Percentiles rank a stretch among this genome's conserved stretches.
Evolutionary conservation across 2,888 invertebrate genomes (phyloP).

Genomic region (Orchesella flavescens): DNA sequence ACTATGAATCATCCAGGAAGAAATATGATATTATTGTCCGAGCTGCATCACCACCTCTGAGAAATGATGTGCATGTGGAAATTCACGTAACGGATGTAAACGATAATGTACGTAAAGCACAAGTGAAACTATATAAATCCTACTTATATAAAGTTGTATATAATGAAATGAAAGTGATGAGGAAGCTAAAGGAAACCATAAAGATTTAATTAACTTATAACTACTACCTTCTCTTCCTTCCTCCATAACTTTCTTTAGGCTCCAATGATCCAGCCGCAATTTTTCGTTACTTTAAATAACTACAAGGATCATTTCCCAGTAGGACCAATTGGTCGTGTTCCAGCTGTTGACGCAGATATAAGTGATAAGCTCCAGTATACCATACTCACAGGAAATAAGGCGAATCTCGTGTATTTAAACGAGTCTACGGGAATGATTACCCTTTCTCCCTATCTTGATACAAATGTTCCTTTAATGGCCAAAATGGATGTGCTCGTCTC

Average conservation of each 20-base stretch:
- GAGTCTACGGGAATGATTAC: conserved; percentile 88
- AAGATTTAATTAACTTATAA: conserved; percentile 23
- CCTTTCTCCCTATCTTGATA: conserved; percentile 92
- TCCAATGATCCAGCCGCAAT: conserved; percentile 74
- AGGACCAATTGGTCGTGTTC: conserved; percentile 91
- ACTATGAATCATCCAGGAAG: conserved; percentile 95
- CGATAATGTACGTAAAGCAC: conserved; percentile 82
- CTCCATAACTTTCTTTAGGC: conserved; percentile 46
- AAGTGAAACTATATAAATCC: conserved; percentile 6
- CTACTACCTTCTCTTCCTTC: neutral
- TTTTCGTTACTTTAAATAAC: conserved; percentile 93
- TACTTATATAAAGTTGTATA: no score
- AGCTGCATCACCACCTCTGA: conserved; percentile 91
- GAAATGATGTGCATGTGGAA: conserved; percentile 91
- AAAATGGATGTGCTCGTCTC: conserved; percentile 94
- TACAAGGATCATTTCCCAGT: conserved; percentile 94
- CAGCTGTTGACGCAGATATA: conserved; percentile 95
- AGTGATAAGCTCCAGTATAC: conserved; percentile 86
- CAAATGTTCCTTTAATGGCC: conserved; percentile 94
- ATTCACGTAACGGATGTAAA: conserved; percentile 94
- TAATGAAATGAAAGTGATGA: neutral
- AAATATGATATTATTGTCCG: conserved; percentile 84
- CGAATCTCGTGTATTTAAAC: conserved; percentile 89
- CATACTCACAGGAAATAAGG: conserved; percentile 93
- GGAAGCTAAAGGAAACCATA: neutral